Evolutionary conservation across 2,797 vertebrate genomes (phyloP), one percentile per base, ranked within the genome.

Genomic region (Sebastes trivittatus): DNA sequence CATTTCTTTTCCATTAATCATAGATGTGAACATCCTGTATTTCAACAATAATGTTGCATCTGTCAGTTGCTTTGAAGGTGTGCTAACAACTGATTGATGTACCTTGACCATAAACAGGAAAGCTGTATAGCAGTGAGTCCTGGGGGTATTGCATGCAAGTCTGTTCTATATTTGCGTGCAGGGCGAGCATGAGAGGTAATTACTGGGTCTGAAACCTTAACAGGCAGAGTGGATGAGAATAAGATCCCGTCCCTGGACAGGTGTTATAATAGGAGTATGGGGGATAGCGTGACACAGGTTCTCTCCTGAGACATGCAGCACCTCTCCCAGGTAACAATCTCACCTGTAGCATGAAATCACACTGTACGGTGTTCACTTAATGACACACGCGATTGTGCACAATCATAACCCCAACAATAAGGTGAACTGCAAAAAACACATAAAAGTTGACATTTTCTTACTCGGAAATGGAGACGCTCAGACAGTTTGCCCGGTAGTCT

Each of bases 231-330:
- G 78, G 80, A 75, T 87, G 81, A 79, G 88, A 87, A 88, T 83
- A 84, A 89, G 87, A 92, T 78, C 63, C 42, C 25, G 61, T 94
- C 93, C 89, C 86, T 72, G 72, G 84, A 85, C 88, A 83, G 83
- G 83, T 90, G 90, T 85, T 95, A 88, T 94, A 95, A 95, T 93
- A 87, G 89, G 92, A 86, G 93, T 38, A 82, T 38, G 38, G 94
- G 94, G 95, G 87, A 93, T 95, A 89, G 95, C 94, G 93, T 96
- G 96, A 90, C 80, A 90, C 55, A 20, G 73, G 65, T 77, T 78
- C 42, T 88, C 95, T 89, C 90, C 36, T 23, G 88, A 88, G 90
- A 88, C 69, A 29, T 20, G 52, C 82, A 59, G 68, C 83, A 68
- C 58, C 76, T 90, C 92, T 90, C 91, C 79, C 81, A 86, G 91